Percentiles rank a stretch among this genome's conserved stretches.
Conservation (phyloP, 2,113 vertebrate genomes). For the Collichthys lucidus region DNA sequence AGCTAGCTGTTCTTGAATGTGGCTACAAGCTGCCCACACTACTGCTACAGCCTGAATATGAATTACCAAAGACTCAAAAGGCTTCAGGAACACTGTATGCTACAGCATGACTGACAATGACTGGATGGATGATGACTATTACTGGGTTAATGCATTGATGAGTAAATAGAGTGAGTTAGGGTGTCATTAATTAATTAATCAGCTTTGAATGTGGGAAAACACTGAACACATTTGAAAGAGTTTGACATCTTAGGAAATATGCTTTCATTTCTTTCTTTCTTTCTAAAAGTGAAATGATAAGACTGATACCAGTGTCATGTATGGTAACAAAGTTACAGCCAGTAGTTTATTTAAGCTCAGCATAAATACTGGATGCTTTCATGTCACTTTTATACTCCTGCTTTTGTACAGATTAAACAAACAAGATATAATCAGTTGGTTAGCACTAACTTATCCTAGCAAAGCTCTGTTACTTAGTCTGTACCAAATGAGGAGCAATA, state of each 20-base stretch:
- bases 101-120: slow-evolving; percentile 21
- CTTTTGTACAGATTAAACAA: not conserved
- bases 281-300: not conserved
- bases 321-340: not conserved
- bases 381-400: too few species aligned
- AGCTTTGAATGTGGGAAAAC: not conserved
- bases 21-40: slow-evolving; percentile 66
- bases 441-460: too few species aligned
- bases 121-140: not conserved
- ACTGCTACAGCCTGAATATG: slow-evolving; percentile 25
- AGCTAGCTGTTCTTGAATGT: slow-evolving; percentile 71
- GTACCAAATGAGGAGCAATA: too few species aligned
- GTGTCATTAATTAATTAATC: not conserved
- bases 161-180: not conserved
- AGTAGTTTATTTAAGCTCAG: not conserved
- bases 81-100: not conserved
- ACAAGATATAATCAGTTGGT: not conserved
- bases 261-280: slow-evolving; percentile 3
- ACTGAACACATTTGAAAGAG: not conserved
- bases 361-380: not conserved
- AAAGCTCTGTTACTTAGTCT: too few species aligned
- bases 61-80: not conserved
- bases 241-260: not conserved
- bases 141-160: not conserved
- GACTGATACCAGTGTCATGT: too few species aligned